phyloP scores from a whole-genome alignment of 53 echinoderm and acorn worm genomes.

The Crossaster papposus region DNA sequence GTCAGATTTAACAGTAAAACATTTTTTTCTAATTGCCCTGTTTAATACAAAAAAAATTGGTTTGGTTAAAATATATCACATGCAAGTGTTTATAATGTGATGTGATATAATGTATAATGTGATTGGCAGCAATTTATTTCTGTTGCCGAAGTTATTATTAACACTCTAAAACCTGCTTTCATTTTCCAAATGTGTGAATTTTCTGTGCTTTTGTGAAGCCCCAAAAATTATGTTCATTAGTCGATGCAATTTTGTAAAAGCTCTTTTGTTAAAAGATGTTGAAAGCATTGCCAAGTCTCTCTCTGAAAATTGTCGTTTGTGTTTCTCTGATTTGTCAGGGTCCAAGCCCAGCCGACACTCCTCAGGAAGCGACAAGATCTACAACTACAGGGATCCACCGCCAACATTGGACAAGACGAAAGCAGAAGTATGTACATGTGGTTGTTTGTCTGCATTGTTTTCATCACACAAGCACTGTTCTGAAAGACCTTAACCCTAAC shows the following conservation, averaged over 20 bases:
- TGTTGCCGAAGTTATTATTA: not conserved
- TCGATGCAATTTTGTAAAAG: not conserved
- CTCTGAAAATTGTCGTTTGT: not conserved
- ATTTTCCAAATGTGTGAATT: not conserved
- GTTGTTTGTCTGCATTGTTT: not conserved
- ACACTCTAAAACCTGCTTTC: not conserved
- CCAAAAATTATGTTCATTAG: not conserved
- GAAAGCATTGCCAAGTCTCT: not conserved
- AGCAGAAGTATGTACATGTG: conserved; percentile 51
- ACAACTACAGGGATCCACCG: conserved; percentile 77
- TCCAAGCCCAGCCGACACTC: conserved; percentile 55
- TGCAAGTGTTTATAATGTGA: not conserved
- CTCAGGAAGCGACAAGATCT: conserved; percentile 74
- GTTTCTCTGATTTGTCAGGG: conserved; percentile 14
- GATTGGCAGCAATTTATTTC: not conserved
- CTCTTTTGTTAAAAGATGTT: no score
- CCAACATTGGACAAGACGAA: conserved; percentile 72
- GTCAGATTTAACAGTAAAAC: no score
- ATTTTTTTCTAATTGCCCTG: no score
- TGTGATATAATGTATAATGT: not conserved
- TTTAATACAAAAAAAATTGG: no score
- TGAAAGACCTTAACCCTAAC: no score
- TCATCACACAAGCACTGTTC: not conserved
- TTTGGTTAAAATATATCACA: no score
- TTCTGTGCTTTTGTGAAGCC: not conserved